Conservation (phyloP, 1,140 invertebrate genomes). For the Pachypeltis micranthus region DNA sequence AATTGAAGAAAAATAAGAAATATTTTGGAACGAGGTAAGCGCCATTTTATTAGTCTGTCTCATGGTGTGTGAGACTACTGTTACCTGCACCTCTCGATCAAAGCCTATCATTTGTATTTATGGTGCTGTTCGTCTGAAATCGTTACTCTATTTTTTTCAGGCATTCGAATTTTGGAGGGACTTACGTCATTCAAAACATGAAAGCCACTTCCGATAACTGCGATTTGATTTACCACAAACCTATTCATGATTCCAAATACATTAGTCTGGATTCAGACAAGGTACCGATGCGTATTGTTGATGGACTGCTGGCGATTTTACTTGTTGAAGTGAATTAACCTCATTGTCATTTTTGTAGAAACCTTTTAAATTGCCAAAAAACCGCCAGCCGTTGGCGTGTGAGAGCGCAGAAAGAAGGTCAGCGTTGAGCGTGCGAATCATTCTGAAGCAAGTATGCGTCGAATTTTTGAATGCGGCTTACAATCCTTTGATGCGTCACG, state of each 20-base stretch:
- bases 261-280: conserved; percentile 69
- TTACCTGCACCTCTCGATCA: too few species aligned
- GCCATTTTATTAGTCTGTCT: too few species aligned
- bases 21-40: conserved; percentile 51
- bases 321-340: not conserved
- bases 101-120: not conserved
- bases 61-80: too few species aligned
- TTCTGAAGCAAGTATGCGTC: conserved; percentile 87
- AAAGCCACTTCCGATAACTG: conserved; percentile 86
- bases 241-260: conserved; percentile 57
- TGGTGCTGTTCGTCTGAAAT: not conserved
- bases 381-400: conserved; percentile 46
- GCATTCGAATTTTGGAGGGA: conserved; percentile 86
- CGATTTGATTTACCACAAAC: conserved; percentile 78
- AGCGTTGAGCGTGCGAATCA: conserved; percentile 65
- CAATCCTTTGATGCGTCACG: conserved; percentile 76
- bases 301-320: not conserved
- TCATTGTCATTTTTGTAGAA: conserved; percentile 20
- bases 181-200: conserved; percentile 81
- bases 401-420: conserved; percentile 51
- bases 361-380: conserved; percentile 42
- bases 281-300: conserved; percentile 28
- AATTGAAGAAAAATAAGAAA: conserved; percentile 49
- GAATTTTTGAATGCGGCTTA: conserved; percentile 86
- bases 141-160: conserved; percentile 35